Evolutionary conservation across 2,797 vertebrate species (phyloP).

Genomic region (Xiphorhynchus erythropygius): DNA sequence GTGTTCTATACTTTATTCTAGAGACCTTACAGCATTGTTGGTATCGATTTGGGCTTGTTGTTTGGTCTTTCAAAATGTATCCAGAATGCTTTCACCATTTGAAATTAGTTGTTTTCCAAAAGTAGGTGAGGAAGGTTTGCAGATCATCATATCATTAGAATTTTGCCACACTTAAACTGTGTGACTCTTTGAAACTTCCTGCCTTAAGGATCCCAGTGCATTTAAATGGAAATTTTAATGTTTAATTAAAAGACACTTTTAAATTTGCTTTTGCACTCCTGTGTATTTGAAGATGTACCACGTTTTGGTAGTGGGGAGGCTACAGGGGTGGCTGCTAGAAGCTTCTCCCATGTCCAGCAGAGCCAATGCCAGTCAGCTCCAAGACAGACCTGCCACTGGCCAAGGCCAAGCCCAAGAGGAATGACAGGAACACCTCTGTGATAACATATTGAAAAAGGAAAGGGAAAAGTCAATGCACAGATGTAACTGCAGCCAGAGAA

Average conservation of each 20-base stretch:
- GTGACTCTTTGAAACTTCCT: background rate
- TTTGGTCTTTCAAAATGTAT: background rate
- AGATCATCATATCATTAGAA: background rate
- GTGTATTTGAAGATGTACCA: background rate
- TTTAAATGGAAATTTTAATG: background rate
- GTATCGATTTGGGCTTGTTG: background rate
- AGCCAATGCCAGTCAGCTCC: background rate
- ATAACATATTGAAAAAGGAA: background rate
- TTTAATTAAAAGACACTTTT: background rate
- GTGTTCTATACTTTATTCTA: background rate
- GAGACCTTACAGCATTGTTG: background rate
- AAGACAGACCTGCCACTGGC: background rate
- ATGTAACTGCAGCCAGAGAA: background rate
- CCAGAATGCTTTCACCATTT: background rate
- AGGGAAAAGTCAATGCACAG: background rate
- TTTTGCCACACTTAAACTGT: background rate
- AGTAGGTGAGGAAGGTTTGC: background rate
- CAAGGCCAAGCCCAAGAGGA: background rate
- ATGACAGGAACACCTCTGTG: background rate
- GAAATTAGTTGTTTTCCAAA: background rate
- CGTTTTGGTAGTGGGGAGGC: background rate
- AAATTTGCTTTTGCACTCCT: background rate
- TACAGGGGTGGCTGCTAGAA: background rate
- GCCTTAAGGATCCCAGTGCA: background rate
- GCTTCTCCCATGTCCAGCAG: background rate